These are phyloP conservation scores for Apistogramma diplotaenia DNA, from an alignment of 2,113 vertebrate genomes.

Conservation along the genomic window DNA sequence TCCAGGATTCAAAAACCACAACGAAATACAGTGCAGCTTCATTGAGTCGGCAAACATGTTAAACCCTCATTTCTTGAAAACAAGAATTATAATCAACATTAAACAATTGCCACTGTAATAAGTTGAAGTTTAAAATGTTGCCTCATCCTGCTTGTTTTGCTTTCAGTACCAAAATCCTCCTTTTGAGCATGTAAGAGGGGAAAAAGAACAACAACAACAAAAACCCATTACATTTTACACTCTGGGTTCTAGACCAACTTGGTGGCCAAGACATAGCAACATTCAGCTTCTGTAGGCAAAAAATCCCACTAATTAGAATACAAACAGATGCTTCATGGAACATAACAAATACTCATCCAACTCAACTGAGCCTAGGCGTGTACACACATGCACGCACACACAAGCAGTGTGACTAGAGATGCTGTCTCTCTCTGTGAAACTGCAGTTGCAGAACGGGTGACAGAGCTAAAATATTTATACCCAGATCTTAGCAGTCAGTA, in stretches of 20 bases:
- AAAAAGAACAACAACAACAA: not conserved
- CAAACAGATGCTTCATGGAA: constrained; percentile 42
- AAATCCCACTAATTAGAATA: not conserved
- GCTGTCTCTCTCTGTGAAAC: constrained; percentile 36
- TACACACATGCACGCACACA: not conserved
- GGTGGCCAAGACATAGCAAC: not conserved
- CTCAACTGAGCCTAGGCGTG: constrained; percentile 6
- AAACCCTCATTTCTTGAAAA: not conserved
- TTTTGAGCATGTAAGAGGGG: not conserved
- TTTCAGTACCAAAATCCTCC: not conserved
- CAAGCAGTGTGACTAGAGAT: constrained; percentile 16
- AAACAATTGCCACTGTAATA: not conserved
- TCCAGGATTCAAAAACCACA: not conserved
- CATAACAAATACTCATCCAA: constrained; percentile 4
- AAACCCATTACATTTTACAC: not conserved
- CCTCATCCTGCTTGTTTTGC: not conserved
- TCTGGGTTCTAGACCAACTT: not conserved
- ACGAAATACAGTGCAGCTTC: not conserved
- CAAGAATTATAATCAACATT: not conserved
- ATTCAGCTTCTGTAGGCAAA: constrained; percentile 1
- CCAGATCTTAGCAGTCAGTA: constrained; percentile 54
- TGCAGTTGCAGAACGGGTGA: constrained; percentile 60
- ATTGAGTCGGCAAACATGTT: not conserved
- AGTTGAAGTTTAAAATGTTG: not conserved
- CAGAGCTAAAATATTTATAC: constrained; percentile 71